Percentiles rank a stretch among this genome's conserved stretches.
Conservation (phyloP, 1,140 invertebrate genomes). For the Atopsyche davidsoni region DNA sequence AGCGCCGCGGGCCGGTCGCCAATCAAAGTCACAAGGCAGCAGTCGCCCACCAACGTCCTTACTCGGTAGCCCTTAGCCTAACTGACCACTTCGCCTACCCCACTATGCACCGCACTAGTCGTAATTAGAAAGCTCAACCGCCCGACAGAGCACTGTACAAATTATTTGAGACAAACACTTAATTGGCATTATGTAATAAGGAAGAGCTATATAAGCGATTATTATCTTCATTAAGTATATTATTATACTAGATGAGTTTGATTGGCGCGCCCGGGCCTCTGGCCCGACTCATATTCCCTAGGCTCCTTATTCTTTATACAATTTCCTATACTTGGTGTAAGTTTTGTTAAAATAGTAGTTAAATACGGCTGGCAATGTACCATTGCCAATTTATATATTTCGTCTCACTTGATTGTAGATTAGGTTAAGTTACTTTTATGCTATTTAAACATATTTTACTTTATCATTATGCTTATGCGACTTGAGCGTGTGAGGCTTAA, state of each 20-base stretch:
- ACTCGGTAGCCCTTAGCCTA: slow-evolving; percentile 31
- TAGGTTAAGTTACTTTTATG: slow-evolving; percentile 30
- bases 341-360: slow-evolving; percentile 27
- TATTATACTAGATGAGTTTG: slow-evolving; percentile 25
- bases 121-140: slow-evolving; percentile 26
- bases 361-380: slow-evolving; percentile 24
- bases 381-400: slow-evolving; percentile 25
- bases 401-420: slow-evolving; percentile 28
- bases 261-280: slow-evolving; percentile 1
- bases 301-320: slow-evolving; percentile 29
- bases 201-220: slow-evolving; percentile 28
- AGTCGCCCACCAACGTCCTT: slow-evolving; percentile 22
- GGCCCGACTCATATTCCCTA: slow-evolving; percentile 15
- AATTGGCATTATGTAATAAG: slow-evolving; percentile 29
- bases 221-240: slow-evolving; percentile 26
- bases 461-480: slow-evolving; percentile 31
- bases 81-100: slow-evolving; percentile 27
- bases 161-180: slow-evolving; percentile 29
- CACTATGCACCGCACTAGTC: slow-evolving; percentile 23
- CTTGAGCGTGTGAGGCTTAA: slow-evolving; percentile 31
- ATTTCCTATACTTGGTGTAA: slow-evolving; percentile 27
- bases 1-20: slow-evolving; percentile 1
- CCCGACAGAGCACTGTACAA: slow-evolving; percentile 29
- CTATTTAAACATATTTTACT: slow-evolving; percentile 29
- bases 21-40: slow-evolving; percentile 25